Conservation (phyloP, 2,888 invertebrate species). For the Diadegma fenestrale region DNA sequence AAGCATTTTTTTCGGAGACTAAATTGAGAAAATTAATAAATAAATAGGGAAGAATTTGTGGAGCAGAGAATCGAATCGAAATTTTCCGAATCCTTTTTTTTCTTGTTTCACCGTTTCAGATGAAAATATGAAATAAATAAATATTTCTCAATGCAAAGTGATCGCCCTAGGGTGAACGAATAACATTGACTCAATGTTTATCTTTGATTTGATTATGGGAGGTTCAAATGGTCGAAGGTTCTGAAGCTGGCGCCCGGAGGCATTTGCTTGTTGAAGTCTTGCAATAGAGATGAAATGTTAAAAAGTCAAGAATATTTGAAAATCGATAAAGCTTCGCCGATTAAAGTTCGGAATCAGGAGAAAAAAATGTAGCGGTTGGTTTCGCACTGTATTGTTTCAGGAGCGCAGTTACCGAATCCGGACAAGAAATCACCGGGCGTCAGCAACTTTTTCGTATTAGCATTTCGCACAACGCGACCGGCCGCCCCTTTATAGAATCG, state of each 20-base stretch:
- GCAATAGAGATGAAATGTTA: neutral
- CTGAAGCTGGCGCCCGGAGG: constrained; percentile 71
- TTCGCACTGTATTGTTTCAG: constrained; percentile 72
- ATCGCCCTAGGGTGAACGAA: no score
- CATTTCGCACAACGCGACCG: constrained; percentile 71
- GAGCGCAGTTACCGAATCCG: constrained; percentile 71
- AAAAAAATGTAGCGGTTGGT: neutral
- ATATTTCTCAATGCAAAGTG: no score
- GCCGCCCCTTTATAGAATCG: constrained; percentile 70
- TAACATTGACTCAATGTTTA: neutral
- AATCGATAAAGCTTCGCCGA: neutral
- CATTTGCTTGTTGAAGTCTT: neutral
- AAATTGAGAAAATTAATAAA: no score
- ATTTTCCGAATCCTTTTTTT: no score
- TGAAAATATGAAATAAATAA: no score
- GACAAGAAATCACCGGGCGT: constrained; percentile 75
- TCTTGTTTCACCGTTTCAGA: no score
- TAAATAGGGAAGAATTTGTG: no score
- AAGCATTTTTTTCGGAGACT: no score
- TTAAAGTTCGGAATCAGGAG: neutral
- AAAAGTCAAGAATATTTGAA: neutral
- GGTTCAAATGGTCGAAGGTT: constrained; percentile 18
- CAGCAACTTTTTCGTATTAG: constrained; percentile 73
- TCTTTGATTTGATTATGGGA: neutral
- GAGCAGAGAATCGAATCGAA: no score